Evolutionary conservation across 2,797 vertebrate genomes (phyloP), one percentile per base, ranked within the genome.

Genomic region (Eulemur coronatus): DNA sequence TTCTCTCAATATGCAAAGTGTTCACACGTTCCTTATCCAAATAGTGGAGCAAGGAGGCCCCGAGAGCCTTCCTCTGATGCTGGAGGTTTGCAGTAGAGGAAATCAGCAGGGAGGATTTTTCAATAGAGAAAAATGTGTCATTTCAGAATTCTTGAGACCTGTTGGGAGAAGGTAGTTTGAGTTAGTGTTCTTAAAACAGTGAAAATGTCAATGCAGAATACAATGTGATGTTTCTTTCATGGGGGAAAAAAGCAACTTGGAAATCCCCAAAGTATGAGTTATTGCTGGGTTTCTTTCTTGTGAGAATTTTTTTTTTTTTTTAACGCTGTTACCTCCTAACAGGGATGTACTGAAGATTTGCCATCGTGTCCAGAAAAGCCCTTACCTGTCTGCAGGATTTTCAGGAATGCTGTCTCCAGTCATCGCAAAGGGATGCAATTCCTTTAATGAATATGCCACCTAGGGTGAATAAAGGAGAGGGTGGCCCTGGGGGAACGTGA

Each of bases 221-320:
- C 20, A 89, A 20, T 38, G 73, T 48, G 33, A 35, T 70, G 28
- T 70, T 87, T 95, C 70, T 86, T 93, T 75, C 35, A 28, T 43
- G 18, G 17, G 78, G 67, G 26, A 30, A 26, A 38, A 57, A 52
- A 48, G 41, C 76, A 59, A 92, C 6, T 14, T 94, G 92, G 95
- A 96, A 96, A 92, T 94, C 87, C 76, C 92, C 84, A 22, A 81
- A 95, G 48, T 46, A 15, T 65, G 70, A 91, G 43, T 72, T 80
- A 70, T 57, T 82, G 7, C 0, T 17, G 5, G 33, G 22, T 65
- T 73, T 78, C 48, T 76, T 90, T 63, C 57, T 85, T 84, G 14
- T 43, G 75, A 80, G 50, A 38, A 80, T 50, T n/a, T n/a, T 84
- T 78, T 55, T 18, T 24, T 81, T 72, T 26, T 72, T 41, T 55